A percentile compares a stretch with the other conserved stretches of the same genome.
phyloP scores from a whole-genome alignment of 2,113 vertebrate species.

The Anolis sagrei region DNA sequence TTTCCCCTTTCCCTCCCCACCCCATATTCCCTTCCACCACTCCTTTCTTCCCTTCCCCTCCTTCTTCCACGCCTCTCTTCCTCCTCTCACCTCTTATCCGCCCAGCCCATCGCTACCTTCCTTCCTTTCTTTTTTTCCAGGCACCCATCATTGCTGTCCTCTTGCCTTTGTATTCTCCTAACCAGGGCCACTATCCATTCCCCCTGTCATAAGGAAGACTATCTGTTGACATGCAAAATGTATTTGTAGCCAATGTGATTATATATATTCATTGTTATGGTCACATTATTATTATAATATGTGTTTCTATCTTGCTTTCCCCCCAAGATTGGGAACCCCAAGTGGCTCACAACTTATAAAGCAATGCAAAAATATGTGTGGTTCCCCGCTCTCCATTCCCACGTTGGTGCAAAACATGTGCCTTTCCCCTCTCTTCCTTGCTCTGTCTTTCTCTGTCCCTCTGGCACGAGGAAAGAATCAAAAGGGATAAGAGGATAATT shows the following conservation, averaged over 20 bases:
- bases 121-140: constrained; percentile 31
- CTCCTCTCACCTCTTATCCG: neutral
- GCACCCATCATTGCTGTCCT: neutral
- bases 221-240: no score
- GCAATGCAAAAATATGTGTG: neutral
- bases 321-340: no score
- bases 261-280: no score
- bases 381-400: neutral
- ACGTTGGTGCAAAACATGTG: neutral
- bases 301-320: no score
- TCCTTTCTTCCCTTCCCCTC: constrained; percentile 64
- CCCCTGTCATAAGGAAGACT: no score
- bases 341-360: neutral
- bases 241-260: no score
- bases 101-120: no score
- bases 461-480: neutral
- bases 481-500: neutral
- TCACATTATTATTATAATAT: no score
- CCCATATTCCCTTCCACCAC: no score
- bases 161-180: neutral
- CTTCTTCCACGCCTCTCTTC: constrained; percentile 54
- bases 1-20: no score
- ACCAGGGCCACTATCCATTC: no score
- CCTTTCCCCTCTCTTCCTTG: neutral
- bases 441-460: no score